These are phyloP conservation scores for Bradypus variegatus DNA, from an alignment of 2,797 vertebrate species.

Conservation along the genomic window DNA sequence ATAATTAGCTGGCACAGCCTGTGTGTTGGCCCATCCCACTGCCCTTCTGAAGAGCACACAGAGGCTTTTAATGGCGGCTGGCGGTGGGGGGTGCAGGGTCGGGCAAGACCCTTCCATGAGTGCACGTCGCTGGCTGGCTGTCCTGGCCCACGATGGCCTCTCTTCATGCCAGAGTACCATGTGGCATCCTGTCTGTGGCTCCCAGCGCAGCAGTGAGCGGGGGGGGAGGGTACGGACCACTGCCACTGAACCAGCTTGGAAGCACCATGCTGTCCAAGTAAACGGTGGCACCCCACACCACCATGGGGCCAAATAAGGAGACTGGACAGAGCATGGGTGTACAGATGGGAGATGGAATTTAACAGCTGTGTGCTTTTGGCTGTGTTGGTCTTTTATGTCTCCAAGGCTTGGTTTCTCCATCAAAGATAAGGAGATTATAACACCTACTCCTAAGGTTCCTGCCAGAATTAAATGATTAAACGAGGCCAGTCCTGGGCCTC, in stretches of 20 bases:
- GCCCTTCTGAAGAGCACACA: constrained; percentile 61
- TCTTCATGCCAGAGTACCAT: constrained; percentile 55
- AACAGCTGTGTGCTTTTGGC: not conserved
- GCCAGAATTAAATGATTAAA: not conserved
- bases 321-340: not conserved
- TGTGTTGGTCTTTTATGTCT: not conserved
- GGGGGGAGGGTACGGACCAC: not conserved
- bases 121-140: constrained; percentile 64
- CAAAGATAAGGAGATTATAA: not conserved
- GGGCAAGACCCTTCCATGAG: constrained; percentile 47
- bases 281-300: not conserved
- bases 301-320: not conserved
- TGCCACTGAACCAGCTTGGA: constrained; percentile 22
- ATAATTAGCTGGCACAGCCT: constrained; percentile 71
- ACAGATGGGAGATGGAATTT: not conserved
- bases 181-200: constrained; percentile 58
- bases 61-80: constrained; percentile 59
- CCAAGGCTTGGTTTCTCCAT: not conserved
- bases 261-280: not conserved
- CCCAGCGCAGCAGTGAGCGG: constrained; percentile 38
- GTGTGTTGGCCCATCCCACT: constrained; percentile 58
- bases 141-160: constrained; percentile 48
- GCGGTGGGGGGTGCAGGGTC: not conserved
- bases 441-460: not conserved
- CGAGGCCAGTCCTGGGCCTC: not conserved